Evolutionary conservation across 2,888 invertebrate genomes (phyloP), one percentile per base, ranked within the genome.

Genomic region (Chelonus formosanus): DNA sequence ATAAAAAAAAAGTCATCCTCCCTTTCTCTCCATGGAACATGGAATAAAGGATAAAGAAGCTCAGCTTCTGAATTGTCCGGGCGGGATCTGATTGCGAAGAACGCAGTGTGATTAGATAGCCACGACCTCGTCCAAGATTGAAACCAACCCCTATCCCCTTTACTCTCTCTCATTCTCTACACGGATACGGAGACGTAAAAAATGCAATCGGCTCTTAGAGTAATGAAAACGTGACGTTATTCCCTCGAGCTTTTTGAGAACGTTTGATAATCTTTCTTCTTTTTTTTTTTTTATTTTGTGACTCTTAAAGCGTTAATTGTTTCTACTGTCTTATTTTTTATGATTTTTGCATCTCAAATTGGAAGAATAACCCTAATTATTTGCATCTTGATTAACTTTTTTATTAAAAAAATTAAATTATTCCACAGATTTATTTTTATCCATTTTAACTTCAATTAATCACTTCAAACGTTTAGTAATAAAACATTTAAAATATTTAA

Each of bases 171-270:
- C 40, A 44, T 44, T 40, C 10, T 10, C 6, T 50, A 10, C n/a
- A 48, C 63, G 68, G 59, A 59, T 70, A 73, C 66, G 70, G 76
- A 78, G 75, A 80, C 77, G 77, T 80, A 83, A 83, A 83, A 83
- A 83, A 83, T 81, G 82, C 83, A 83, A 82, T 83, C 83, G 83
- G 81, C 83, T 83, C 81, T 83, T 83, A 81, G 79, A 76, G 78
- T 82, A 82, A 82, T 83, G 83, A 83, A 83, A 82, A 80, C 75
- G 75, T 71, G 76, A 73, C 75, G 75, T 74, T 68, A 72, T 72
- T 74, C 77, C 72, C 74, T 72, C 62, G 36, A 54, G 55, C 58
- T 61, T 53, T 40, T 45, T 44, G 31, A 48, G 10, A 48, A 48
- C 48, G 20, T 48, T 48, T 31, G 48, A 31, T 48, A 48, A 48